Base-by-base conservation (phyloP, 2,888 invertebrate species). In the Platerodrilus igneus region DNA sequence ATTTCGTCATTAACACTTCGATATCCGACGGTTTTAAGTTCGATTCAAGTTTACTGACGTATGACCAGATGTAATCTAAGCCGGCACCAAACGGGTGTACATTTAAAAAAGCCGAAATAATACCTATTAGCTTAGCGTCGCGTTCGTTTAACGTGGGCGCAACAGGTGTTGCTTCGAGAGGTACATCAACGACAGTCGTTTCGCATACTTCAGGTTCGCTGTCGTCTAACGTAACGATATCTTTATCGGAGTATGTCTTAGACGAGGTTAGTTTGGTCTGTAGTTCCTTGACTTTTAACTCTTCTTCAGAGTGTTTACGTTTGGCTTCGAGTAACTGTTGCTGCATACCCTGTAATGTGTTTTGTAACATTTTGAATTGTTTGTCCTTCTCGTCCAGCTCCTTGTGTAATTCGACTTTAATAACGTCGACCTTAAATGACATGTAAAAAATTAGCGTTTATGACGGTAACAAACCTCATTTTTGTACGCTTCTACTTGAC, bases 31-130 rank as follows among this genome's bases (percentile, higher is more conserved):
- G 81, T 42, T 83, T 75, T 30, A 86, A 71, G 51, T 73, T 73
- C 2, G 84, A 74, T 56, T 87, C 83, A 50, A 90, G 72, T 59
- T 86, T 87, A 57, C 87, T 86, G 13, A 95, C 78, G 68, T 93
- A 95, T 5, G 88, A 89, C 75, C 88, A 88, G 48, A 95, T 83
- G 67, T 90, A 89, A 64, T 90, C 91, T 2, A 90, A 75, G 41
- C 86, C 87, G 2, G 93, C 92, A 28, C 95, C 95, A 60, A 86
- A 86, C 0, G 94, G 95, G 69, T 95, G 94, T 21, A 95, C 87
- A 69, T 90, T 81, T 34, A 95, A 75, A 69, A 92, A 95, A 4
- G 91, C 86, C 3, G 93, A 86, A 57, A 91, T 83, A 39, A 95
- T 74, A 41, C 88, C 87, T 51, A 90, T 82, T n/a, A 89, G 73